Conservation (phyloP, 2,113 vertebrate genomes). For the Platysternon megacephalum region DNA sequence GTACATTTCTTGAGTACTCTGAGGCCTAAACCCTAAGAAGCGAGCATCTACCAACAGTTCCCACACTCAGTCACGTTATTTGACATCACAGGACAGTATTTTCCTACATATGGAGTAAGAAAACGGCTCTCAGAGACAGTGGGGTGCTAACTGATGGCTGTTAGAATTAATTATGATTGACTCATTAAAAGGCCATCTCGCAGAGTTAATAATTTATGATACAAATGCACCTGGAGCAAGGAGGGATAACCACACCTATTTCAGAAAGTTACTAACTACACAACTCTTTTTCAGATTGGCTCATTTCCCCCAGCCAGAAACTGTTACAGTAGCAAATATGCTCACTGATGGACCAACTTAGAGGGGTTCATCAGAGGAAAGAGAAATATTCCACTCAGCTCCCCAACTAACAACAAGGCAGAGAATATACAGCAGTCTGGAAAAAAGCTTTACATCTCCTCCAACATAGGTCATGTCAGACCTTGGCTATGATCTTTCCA, state of each 20-base stretch:
- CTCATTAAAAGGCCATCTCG: not conserved
- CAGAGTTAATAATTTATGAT: not conserved
- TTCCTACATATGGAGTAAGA: not conserved
- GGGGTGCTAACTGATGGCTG: not conserved
- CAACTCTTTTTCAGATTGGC: not conserved
- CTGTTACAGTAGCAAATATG: not conserved
- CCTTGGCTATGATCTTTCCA: rapidly evolving
- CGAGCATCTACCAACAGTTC: rapidly evolving
- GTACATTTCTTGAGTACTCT: not conserved
- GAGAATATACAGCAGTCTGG: not conserved
- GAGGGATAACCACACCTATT: not conserved
- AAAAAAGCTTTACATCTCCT: not conserved
- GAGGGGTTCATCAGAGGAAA: not conserved
- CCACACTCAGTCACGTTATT: not conserved
- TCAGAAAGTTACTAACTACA: not conserved
- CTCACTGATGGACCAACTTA: not conserved
- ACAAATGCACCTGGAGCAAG: conserved; percentile 8
- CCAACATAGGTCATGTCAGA: not conserved
- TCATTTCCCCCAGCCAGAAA: not conserved
- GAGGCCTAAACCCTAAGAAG: not conserved
- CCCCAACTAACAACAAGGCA: not conserved
- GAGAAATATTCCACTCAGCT: not conserved
- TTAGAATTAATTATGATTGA: not conserved
- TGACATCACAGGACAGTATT: rapidly evolving
- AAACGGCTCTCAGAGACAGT: not conserved